A percentile compares a stretch with the other conserved stretches of the same genome.
These are phyloP conservation scores for Acanthosepion esculentum DNA, from an alignment of 2,888 invertebrate genomes.

Conservation along the genomic window DNA sequence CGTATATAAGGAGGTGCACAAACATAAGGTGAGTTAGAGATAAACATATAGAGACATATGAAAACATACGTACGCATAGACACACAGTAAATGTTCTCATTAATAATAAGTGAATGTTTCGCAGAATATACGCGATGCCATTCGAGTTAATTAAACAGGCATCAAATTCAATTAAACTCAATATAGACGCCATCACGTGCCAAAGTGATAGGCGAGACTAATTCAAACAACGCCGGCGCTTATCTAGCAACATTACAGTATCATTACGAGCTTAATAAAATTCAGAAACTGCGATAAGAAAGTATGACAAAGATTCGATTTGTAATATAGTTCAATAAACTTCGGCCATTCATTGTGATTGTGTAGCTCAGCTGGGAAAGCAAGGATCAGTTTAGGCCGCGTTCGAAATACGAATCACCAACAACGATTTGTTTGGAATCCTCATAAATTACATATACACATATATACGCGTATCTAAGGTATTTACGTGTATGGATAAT, in stretches of 20 bases:
- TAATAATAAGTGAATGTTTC: background rate
- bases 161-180: background rate
- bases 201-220: background rate
- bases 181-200: background rate
- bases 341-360: background rate
- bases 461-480: no score
- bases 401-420: background rate
- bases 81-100: background rate
- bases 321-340: background rate
- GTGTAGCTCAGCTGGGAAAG: background rate
- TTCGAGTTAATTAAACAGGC: background rate
- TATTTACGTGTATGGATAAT: no score
- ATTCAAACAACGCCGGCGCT: background rate
- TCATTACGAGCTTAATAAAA: slow-evolving; percentile 8
- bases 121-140: background rate
- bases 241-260: background rate
- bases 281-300: background rate
- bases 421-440: no score
- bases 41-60: background rate
- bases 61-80: background rate
- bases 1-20: no score
- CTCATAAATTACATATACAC: no score
- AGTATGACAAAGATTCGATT: background rate
- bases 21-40: background rate
- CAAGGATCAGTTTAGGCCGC: background rate